These are phyloP conservation scores for Gandaritis pyraliata DNA, from an alignment of 2,888 invertebrate species.

Conservation along the genomic window DNA sequence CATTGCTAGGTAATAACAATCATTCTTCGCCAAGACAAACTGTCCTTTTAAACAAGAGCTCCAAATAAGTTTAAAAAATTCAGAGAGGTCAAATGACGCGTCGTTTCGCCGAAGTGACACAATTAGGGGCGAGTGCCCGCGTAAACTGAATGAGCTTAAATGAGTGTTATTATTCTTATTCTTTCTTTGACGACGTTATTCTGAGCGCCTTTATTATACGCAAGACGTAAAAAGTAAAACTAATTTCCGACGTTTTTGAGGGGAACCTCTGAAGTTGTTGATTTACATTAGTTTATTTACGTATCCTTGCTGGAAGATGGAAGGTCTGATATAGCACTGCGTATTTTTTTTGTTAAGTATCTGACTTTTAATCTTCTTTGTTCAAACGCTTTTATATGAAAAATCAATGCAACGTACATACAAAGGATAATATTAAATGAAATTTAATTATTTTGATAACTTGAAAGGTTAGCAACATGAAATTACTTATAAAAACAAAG, in stretches of 20 bases:
- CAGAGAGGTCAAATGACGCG: conserved; percentile 43
- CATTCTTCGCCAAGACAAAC: conserved; percentile 25
- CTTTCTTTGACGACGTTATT: conserved; percentile 45
- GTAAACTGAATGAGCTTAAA: conserved; percentile 46
- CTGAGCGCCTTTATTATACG: conserved; percentile 42
- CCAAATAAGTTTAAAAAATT: conserved; percentile 43
- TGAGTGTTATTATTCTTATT: conserved; percentile 46
- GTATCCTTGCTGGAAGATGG: no score
- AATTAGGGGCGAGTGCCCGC: conserved; percentile 44
- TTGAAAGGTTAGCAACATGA: no score
- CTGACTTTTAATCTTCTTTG: no score
- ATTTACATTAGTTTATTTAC: conserved; percentile 6
- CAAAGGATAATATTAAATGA: no score
- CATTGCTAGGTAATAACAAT: conserved; percentile 27
- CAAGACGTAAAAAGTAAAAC: conserved; percentile 41
- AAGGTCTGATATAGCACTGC: no score
- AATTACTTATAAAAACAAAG: no score
- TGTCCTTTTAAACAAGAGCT: conserved; percentile 25
- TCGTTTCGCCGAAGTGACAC: conserved; percentile 40
- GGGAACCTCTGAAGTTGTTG: conserved; percentile 3
- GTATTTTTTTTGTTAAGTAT: no score
- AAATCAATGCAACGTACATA: no score
- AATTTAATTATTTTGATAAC: no score
- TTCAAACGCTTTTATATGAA: no score
- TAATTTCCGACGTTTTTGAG: conserved; percentile 37